These are phyloP conservation scores for Thalassophryne amazonica DNA, from an alignment of 2,797 vertebrate species.

Conservation along the genomic window DNA sequence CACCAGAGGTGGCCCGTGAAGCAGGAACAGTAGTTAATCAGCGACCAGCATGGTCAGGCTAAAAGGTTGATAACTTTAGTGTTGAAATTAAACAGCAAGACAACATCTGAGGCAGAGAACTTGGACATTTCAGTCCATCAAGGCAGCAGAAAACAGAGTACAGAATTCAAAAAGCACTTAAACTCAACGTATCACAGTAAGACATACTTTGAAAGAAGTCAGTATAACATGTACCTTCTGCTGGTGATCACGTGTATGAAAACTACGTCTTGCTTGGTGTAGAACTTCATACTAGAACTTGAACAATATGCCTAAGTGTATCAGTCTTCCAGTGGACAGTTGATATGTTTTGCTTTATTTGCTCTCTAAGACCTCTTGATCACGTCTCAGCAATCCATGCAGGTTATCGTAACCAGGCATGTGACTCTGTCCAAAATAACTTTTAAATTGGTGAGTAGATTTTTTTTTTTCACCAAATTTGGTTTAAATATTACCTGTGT, in stretches of 20 bases:
- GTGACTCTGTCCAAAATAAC: too few species aligned
- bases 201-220: not conserved
- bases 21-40: slow-evolving; percentile 10
- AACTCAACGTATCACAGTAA: not conserved
- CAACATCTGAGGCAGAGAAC: slow-evolving; percentile 14
- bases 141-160: not conserved
- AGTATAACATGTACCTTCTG: not conserved
- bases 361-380: too few species aligned
- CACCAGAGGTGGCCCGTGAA: not conserved
- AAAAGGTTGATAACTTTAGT: slow-evolving; percentile 5
- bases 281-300: not conserved
- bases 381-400: too few species aligned
- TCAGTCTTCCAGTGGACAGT: too few species aligned
- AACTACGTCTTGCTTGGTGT: not conserved
- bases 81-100: slow-evolving; percentile 23
- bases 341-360: too few species aligned
- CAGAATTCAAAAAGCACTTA: not conserved
- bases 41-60: slow-evolving; percentile 10
- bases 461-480: too few species aligned
- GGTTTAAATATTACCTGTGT: too few species aligned
- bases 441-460: too few species aligned
- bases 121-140: not conserved
- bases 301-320: too few species aligned
- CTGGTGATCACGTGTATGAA: not conserved
- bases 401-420: too few species aligned